Evolutionary conservation across 2,888 invertebrate genomes (phyloP).

Genomic region (Periphyllus acericola): DNA sequence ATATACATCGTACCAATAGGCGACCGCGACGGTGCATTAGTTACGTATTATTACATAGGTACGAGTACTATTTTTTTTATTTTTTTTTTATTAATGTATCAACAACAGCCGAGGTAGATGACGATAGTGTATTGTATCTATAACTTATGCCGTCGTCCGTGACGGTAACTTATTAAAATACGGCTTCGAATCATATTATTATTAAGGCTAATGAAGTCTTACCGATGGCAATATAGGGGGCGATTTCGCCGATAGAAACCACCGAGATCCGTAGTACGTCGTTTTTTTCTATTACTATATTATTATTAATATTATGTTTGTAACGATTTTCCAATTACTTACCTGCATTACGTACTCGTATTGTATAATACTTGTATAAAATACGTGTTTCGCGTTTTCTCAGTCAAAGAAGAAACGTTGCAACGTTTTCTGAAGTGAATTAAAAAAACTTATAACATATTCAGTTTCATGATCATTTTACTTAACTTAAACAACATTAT

Average conservation of each 20-base stretch:
- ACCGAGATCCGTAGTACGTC: background rate
- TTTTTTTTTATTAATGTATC: background rate
- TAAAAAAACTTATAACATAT: no score
- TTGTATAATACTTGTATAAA: background rate
- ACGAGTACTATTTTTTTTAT: background rate
- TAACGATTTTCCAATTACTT: no score
- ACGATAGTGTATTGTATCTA: background rate
- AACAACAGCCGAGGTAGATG: background rate
- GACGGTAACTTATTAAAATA: background rate
- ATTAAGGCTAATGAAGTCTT: background rate
- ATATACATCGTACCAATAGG: no score
- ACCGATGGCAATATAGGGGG: background rate
- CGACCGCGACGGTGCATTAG: background rate
- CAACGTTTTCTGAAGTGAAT: no score
- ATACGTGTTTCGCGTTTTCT: background rate
- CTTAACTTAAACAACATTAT: no score
- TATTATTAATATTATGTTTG: background rate
- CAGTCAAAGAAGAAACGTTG: background rate
- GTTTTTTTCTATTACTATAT: background rate
- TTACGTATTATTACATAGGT: background rate
- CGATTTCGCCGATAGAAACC: background rate
- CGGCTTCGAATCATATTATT: background rate
- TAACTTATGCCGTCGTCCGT: background rate
- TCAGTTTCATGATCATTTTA: no score
- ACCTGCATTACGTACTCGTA: background rate